These are phyloP conservation scores for Betta splendens DNA, from an alignment of 2,797 vertebrate genomes.

Conservation along the genomic window DNA sequence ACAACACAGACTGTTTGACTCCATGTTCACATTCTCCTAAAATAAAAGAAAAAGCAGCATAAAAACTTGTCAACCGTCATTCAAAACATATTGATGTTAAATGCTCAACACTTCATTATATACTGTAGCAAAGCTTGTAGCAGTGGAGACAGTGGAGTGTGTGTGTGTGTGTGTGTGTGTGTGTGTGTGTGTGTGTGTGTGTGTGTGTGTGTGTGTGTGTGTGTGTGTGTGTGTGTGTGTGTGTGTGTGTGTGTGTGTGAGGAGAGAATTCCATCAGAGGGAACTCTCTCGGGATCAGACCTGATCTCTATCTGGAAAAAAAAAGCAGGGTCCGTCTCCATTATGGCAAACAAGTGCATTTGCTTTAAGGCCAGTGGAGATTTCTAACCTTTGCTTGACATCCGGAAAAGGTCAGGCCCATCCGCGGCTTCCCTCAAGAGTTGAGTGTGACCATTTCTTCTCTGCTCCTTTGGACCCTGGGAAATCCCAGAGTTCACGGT, in stretches of 20 bases:
- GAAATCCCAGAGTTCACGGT: slow-evolving; percentile 25
- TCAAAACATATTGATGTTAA: too few species aligned
- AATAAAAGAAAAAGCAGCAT: slow-evolving; percentile 31
- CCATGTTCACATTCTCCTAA: slow-evolving; percentile 31
- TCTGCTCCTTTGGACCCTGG: slow-evolving; percentile 33
- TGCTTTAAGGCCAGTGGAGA: slow-evolving; percentile 85
- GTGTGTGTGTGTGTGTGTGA: slow-evolving; percentile 19
- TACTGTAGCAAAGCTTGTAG: slow-evolving; percentile 26
- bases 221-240: slow-evolving; percentile 33
- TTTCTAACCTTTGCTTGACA: slow-evolving; percentile 88
- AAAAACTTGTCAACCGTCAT: background rate
- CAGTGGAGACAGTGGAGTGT: slow-evolving; percentile 24
- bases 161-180: slow-evolving; percentile 19
- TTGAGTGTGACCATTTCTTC: slow-evolving; percentile 65
- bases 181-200: slow-evolving; percentile 18
- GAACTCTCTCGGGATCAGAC: slow-evolving; percentile 68
- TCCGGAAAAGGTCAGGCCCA: slow-evolving; percentile 82
- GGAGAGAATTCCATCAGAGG: slow-evolving; percentile 68
- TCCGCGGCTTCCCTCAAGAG: slow-evolving; percentile 70
- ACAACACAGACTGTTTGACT: slow-evolving; percentile 49
- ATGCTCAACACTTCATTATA: slow-evolving; percentile 18
- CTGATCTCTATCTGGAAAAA: slow-evolving; percentile 64
- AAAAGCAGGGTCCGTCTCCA: slow-evolving; percentile 71
- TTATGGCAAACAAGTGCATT: slow-evolving; percentile 84
- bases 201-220: slow-evolving; percentile 27